Conservation (phyloP, 2,113 vertebrate genomes). For the Daubentonia madagascariensis region DNA sequence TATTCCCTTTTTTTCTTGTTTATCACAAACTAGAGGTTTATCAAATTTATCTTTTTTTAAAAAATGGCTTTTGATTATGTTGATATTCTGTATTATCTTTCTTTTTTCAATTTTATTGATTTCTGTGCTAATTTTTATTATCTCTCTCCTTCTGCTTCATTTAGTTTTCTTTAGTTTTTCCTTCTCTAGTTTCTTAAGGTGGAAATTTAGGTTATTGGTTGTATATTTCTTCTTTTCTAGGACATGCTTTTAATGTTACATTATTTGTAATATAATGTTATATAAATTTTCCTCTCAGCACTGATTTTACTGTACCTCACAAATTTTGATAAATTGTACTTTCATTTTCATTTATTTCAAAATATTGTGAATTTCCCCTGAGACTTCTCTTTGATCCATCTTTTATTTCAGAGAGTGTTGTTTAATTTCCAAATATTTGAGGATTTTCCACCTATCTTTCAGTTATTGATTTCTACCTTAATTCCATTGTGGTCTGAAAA, state of each 20-base stretch:
- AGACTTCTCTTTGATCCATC: not conserved
- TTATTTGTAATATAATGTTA: not conserved
- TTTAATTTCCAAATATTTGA: not conserved
- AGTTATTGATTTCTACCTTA: not conserved
- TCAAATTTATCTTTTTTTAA: not conserved
- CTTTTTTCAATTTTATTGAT: not conserved
- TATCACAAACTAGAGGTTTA: not conserved
- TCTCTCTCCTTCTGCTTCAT: not conserved
- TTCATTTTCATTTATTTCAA: not conserved
- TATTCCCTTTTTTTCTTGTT: not conserved
- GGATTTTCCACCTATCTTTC: not conserved
- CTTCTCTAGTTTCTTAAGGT: not conserved
- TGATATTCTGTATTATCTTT: not conserved
- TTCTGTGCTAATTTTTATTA: not conserved
- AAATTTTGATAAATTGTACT: not conserved
- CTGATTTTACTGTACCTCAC: not conserved
- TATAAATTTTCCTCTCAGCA: not conserved
- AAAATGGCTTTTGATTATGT: not conserved
- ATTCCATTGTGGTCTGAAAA: not conserved
- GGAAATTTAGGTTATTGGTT: not conserved
- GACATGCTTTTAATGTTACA: not conserved
- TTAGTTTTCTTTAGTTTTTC: not conserved
- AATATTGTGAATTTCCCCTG: not conserved
- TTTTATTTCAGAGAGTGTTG: not conserved
- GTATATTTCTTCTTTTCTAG: not conserved